These are phyloP conservation scores for Philaethria dido DNA, from an alignment of 2,888 invertebrate genomes.

Conservation along the genomic window DNA sequence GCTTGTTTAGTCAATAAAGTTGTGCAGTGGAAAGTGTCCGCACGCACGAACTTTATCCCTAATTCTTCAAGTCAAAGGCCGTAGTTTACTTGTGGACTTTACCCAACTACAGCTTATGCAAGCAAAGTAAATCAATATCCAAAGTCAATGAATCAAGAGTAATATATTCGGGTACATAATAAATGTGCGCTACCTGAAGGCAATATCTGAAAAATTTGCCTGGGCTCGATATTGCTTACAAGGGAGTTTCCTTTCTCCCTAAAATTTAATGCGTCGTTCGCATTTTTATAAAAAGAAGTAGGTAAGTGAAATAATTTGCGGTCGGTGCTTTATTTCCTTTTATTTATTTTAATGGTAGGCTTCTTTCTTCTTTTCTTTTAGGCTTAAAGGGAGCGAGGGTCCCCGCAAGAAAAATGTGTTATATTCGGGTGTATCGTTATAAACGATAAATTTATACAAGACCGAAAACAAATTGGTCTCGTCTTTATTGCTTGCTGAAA, in stretches of 20 bases:
- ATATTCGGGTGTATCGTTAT: constrained; percentile 62
- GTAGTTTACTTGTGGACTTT: constrained; percentile 63
- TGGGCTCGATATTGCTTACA: constrained; percentile 84
- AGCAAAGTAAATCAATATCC: constrained; percentile 83
- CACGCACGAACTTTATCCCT: constrained; percentile 56
- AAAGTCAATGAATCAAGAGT: constrained; percentile 84
- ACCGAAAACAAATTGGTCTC: constrained; percentile 66
- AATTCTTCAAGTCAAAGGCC: constrained; percentile 67
- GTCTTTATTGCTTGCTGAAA: constrained; percentile 64
- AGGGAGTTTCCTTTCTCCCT: constrained; percentile 84
- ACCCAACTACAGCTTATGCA: constrained; percentile 79
- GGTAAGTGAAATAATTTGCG: constrained; percentile 84
- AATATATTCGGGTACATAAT: constrained; percentile 85
- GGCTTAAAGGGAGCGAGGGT: constrained; percentile 67
- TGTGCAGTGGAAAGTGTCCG: constrained; percentile 44
- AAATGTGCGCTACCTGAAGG: constrained; percentile 84
- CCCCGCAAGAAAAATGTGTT: constrained; percentile 64
- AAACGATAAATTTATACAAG: constrained; percentile 61
- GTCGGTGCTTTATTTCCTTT: constrained; percentile 81
- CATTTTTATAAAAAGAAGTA: constrained; percentile 84
- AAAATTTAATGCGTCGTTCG: constrained; percentile 84
- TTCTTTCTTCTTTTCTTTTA: constrained; percentile 71
- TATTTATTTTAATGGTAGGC: constrained; percentile 83
- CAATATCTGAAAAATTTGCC: constrained; percentile 85
- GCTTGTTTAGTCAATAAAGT: constrained; percentile 30